These are phyloP conservation scores for Apostichopus parvimensis DNA, from an alignment of 35 echinoderm and acorn worm species.

Conservation along the genomic window DNA sequence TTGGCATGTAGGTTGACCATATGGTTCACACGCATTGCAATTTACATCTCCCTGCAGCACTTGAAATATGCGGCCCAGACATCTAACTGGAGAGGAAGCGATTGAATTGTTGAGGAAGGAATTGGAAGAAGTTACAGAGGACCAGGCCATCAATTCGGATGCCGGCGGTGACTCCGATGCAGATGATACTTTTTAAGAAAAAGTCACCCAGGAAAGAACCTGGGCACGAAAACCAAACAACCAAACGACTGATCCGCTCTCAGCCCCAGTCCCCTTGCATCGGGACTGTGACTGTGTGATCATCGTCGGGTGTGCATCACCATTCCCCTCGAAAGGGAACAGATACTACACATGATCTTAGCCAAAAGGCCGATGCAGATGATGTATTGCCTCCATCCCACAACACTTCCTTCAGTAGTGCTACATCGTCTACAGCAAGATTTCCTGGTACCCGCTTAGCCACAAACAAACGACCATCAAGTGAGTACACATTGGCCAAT, in stretches of 20 bases:
- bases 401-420: slow-evolving; percentile 12
- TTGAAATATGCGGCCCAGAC: slow-evolving; percentile 15
- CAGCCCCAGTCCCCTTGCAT: too few relatives aligned
- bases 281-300: too few relatives aligned
- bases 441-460: background rate
- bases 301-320: too few relatives aligned
- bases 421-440: slow-evolving; percentile 11
- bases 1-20: slow-evolving; percentile 8
- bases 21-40: slow-evolving; percentile 8
- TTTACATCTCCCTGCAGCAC: slow-evolving; percentile 6
- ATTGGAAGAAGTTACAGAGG: slow-evolving; percentile 1
- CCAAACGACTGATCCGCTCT: too few relatives aligned
- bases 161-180: slow-evolving; percentile 1
- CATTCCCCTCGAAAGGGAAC: too few relatives aligned
- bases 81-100: slow-evolving; percentile 11
- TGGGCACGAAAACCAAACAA: too few relatives aligned
- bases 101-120: slow-evolving; percentile 17
- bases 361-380: too few relatives aligned
- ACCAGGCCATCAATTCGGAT: slow-evolving; percentile 1
- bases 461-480: background rate
- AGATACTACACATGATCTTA: too few relatives aligned
- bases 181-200: background rate
- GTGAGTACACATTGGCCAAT: slow-evolving; percentile 16
- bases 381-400: slow-evolving; percentile 4
- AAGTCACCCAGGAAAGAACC: too few relatives aligned